Conservation (phyloP, 53 echinoderm and acorn worm genomes). For the Hippasteria phrygiana region DNA sequence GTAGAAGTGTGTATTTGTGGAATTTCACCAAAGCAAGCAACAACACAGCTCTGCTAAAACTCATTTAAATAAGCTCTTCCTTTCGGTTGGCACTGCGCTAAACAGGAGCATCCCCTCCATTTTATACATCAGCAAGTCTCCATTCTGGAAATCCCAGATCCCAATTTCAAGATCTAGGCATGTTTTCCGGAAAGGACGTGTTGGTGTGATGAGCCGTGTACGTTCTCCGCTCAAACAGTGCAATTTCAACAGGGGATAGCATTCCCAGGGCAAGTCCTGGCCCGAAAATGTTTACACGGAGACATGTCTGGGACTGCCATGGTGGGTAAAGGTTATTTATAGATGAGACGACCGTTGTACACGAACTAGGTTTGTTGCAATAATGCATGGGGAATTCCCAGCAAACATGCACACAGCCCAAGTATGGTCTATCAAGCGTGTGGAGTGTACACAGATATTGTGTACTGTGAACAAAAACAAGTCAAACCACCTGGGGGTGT, state of each 20-base stretch:
- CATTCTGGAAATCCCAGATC: slow-evolving; percentile 9
- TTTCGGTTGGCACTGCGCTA: background rate
- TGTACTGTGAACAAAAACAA: too few species aligned
- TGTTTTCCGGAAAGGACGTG: background rate
- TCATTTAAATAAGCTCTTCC: background rate
- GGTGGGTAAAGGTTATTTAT: background rate
- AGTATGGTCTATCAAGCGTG: too few species aligned
- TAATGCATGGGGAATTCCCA: background rate
- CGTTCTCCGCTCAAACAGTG: background rate
- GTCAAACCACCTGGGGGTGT: too few species aligned
- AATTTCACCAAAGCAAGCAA: too few species aligned
- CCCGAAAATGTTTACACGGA: background rate
- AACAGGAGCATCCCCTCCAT: background rate
- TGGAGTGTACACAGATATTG: background rate
- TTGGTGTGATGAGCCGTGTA: background rate
- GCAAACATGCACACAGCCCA: background rate
- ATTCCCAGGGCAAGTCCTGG: slow-evolving; percentile 2
- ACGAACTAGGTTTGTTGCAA: background rate
- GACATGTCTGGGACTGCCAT: background rate
- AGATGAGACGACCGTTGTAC: background rate
- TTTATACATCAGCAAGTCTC: background rate
- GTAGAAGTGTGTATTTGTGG: background rate
- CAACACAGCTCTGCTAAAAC: background rate
- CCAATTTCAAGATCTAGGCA: background rate
- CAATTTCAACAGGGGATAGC: background rate